Evolutionary conservation across 2,797 vertebrate species (phyloP).

Genomic region (Scarus forsteni): DNA sequence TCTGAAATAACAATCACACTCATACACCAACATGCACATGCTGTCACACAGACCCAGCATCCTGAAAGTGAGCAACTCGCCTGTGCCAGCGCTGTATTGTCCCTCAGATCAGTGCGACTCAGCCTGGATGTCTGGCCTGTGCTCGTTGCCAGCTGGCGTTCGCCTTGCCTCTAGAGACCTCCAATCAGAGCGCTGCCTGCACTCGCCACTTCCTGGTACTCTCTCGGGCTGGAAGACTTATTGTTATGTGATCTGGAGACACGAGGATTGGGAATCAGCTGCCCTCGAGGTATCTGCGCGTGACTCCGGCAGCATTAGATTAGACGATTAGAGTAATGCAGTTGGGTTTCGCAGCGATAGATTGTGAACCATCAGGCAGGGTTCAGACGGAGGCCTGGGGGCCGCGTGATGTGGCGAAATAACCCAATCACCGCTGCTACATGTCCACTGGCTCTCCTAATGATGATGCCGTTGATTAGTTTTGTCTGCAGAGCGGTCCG

Average conservation of each 20-base stretch:
- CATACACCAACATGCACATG: constrained; percentile 25
- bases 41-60: constrained; percentile 43
- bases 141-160: constrained; percentile 68
- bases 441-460: constrained; percentile 45
- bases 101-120: constrained; percentile 58
- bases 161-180: constrained; percentile 57
- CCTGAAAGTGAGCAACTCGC: constrained; percentile 29
- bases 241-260: constrained; percentile 51
- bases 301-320: constrained; percentile 44
- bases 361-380: constrained; percentile 22
- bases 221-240: constrained; percentile 32
- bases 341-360: constrained; percentile 29
- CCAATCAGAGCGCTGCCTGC: constrained; percentile 57
- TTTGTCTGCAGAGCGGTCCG: constrained; percentile 58
- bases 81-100: constrained; percentile 61
- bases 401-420: constrained; percentile 44
- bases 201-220: constrained; percentile 60
- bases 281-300: constrained; percentile 31
- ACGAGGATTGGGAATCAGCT: constrained; percentile 7
- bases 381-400: constrained; percentile 50
- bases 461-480: constrained; percentile 65
- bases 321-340: constrained; percentile 48
- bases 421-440: constrained; percentile 60
- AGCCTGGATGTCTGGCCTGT: constrained; percentile 43
- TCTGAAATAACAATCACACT: constrained; percentile 49